Percentiles rank a stretch among this genome's conserved stretches.
Conservation (phyloP, 2,888 invertebrate genomes). For the Gastrophysa polygoni region DNA sequence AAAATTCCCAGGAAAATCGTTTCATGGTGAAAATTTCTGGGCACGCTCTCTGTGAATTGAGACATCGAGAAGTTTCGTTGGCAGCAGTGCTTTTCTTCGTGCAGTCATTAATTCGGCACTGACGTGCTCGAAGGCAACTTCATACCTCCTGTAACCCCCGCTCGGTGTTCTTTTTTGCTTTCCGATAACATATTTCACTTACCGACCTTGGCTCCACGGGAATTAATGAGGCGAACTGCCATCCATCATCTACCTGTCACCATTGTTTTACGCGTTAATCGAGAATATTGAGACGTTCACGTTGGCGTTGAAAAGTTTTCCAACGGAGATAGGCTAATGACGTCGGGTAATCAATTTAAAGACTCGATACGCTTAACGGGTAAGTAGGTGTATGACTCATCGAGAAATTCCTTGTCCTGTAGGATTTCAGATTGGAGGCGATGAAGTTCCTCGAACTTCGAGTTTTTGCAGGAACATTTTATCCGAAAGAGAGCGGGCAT, state of each 20-base stretch:
- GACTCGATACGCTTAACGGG: neutral
- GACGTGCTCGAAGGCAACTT: slow-evolving; percentile 11
- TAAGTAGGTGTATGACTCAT: neutral
- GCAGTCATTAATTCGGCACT: slow-evolving; percentile 9
- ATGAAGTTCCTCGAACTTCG: too few species aligned
- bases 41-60: too few species aligned
- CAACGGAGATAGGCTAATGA: slow-evolving; percentile 10
- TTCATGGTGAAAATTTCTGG: too few species aligned
- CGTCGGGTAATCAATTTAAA: slow-evolving; percentile 1
- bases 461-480: too few species aligned
- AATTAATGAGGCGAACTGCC: slow-evolving; percentile 8
- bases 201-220: slow-evolving; percentile 3
- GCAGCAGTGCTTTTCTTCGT: neutral
- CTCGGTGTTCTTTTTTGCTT: slow-evolving; percentile 4
- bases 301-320: slow-evolving; percentile 1
- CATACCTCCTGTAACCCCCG: slow-evolving; percentile 4
- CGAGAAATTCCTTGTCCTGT: neutral
- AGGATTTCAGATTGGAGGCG: too few species aligned
- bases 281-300: slow-evolving; percentile 11
- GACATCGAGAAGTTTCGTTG: slow-evolving; percentile 1
- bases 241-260: slow-evolving; percentile 29
- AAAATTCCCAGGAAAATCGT: too few species aligned
- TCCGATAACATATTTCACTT: slow-evolving; percentile 16
- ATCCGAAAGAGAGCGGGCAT: too few species aligned
- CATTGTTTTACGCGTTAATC: slow-evolving; percentile 24